phyloP scores from a whole-genome alignment of 2,888 invertebrate species.

The Apamea anceps region DNA sequence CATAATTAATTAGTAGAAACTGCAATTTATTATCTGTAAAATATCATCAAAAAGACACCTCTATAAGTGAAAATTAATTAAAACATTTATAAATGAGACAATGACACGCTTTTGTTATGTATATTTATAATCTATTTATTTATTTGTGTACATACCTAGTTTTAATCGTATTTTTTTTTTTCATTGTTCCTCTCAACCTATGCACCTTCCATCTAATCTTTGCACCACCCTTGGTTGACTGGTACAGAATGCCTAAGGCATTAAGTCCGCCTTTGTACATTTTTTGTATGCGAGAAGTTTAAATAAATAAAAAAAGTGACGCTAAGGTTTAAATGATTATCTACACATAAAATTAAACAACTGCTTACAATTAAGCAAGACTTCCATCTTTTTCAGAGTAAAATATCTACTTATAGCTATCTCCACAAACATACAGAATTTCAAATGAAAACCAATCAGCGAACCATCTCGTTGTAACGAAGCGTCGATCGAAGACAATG shows the following conservation, averaged over 20 bases:
- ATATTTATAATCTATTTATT: too few relatives aligned
- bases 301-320: background rate
- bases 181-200: too few relatives aligned
- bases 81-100: too few relatives aligned
- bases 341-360: background rate
- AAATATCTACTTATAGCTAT: background rate
- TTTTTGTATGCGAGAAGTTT: too few relatives aligned
- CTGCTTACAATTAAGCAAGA: background rate
- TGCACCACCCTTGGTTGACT: too few relatives aligned
- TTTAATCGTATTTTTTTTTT: too few relatives aligned
- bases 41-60: background rate
- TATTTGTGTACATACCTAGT: too few relatives aligned
- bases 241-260: too few relatives aligned
- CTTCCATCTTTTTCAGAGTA: background rate
- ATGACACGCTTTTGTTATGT: too few relatives aligned
- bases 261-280: too few relatives aligned
- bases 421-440: conserved; percentile 42
- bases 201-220: too few relatives aligned
- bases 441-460: conserved; percentile 66
- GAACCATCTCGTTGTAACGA: conserved; percentile 49
- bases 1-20: background rate
- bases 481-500: conserved; percentile 66
- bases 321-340: background rate
- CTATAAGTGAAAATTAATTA: background rate
- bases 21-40: background rate